Percentiles rank a stretch among this genome's conserved stretches.
phyloP scores from a whole-genome alignment of 2,797 vertebrate species.

The Malurus splendens region DNA sequence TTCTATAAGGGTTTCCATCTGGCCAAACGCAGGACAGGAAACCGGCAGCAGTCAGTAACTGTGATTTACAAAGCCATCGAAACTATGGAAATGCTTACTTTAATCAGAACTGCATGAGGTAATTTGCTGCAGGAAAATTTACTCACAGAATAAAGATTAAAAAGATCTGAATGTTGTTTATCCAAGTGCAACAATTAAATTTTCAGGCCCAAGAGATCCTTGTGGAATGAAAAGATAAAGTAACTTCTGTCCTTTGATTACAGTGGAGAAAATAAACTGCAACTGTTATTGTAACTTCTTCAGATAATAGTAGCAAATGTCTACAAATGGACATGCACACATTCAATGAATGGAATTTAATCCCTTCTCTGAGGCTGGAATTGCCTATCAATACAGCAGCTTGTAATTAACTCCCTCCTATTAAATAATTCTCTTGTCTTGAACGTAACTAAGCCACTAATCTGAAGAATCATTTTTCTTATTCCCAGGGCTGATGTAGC shows the following conservation, averaged over 20 bases:
- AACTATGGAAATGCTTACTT: slow-evolving; percentile 21
- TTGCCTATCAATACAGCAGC: not conserved
- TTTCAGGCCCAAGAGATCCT: not conserved
- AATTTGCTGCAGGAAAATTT: slow-evolving; percentile 39
- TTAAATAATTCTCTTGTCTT: not conserved
- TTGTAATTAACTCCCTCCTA: not conserved
- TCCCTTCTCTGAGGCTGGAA: not conserved
- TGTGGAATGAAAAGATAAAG: not conserved
- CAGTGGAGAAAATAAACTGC: not conserved
- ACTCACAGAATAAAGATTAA: slow-evolving; percentile 30
- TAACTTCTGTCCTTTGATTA: not conserved
- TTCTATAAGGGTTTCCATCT: rapidly evolving
- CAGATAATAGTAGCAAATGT: not conserved
- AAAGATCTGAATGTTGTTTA: slow-evolving; percentile 2
- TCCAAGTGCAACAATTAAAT: not conserved
- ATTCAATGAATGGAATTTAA: not conserved
- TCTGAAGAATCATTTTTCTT: not conserved
- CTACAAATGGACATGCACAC: not conserved
- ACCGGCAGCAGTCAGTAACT: not conserved
- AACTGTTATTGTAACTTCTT: not conserved
- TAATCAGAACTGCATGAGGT: slow-evolving; percentile 29
- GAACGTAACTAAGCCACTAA: not conserved
- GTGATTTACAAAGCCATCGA: slow-evolving; percentile 36
- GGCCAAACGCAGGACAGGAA: not conserved
- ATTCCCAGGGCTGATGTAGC: not conserved